Percentiles rank a stretch among this genome's conserved stretches.
Evolutionary conservation across 2,888 invertebrate species (phyloP).

Genomic region (Chelonus formosanus): DNA sequence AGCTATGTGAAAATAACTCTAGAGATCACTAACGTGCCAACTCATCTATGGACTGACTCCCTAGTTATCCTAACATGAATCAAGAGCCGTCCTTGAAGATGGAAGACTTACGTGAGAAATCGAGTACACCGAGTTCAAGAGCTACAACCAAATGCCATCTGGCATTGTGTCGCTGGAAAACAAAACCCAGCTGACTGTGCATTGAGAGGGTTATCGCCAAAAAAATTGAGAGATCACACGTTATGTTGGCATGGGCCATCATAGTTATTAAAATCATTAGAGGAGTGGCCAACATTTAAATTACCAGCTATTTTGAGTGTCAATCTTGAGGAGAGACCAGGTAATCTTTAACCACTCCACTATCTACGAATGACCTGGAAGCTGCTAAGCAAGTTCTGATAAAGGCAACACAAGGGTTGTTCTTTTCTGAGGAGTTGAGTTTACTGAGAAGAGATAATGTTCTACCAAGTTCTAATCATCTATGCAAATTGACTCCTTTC

Average conservation of each 20-base stretch:
- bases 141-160: no score
- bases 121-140: no score
- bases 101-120: no score
- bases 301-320: no score
- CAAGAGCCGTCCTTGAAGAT: no score
- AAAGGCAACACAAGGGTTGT: constrained; percentile 10
- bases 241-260: constrained; percentile 20
- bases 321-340: constrained; percentile 10
- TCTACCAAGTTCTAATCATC: constrained; percentile 1
- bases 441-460: background rate
- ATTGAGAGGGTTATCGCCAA: constrained; percentile 12
- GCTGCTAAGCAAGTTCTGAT: constrained; percentile 15
- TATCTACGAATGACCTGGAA: constrained; percentile 27
- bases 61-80: no score
- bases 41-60: no score
- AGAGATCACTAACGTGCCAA: no score
- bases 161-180: background rate
- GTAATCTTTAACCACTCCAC: background rate
- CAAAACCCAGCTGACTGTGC: constrained; percentile 35
- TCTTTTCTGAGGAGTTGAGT: constrained; percentile 14
- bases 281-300: constrained; percentile 6
- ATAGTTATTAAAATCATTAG: background rate
- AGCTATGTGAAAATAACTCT: no score
- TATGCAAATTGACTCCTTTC: constrained; percentile 24
- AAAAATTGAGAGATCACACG: background rate